Percentiles rank a stretch among this genome's conserved stretches.
These are phyloP conservation scores for Todiramphus saurophagus DNA, from an alignment of 2,113 vertebrate species.

Conservation along the genomic window DNA sequence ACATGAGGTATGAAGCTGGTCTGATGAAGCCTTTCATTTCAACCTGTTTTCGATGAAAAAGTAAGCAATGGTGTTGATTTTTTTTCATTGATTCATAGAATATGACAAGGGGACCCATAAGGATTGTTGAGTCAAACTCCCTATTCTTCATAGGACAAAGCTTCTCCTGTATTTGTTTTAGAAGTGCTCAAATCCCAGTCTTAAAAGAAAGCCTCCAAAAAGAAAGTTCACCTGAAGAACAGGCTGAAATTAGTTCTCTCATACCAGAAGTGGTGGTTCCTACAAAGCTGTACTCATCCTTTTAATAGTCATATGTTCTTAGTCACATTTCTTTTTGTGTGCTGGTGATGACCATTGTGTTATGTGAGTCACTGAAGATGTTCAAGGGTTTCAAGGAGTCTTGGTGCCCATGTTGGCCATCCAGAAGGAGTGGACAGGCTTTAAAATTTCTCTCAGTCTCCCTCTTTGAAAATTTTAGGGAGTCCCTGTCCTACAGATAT, in stretches of 20 bases:
- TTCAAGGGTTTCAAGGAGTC: not conserved
- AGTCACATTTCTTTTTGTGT: not conserved
- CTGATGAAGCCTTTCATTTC: not conserved
- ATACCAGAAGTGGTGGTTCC: not conserved
- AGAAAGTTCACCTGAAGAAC: not conserved
- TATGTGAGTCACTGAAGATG: not conserved
- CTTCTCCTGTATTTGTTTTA: not conserved
- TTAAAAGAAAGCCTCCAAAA: not conserved
- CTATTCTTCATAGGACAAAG: not conserved
- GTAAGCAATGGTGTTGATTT: not conserved
- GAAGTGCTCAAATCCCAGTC: not conserved
- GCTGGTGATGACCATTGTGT: not conserved
- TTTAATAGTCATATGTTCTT: not conserved
- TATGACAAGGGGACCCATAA: not conserved
- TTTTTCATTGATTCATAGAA: not conserved
- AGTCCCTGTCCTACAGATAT: not conserved
- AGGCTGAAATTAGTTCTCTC: not conserved
- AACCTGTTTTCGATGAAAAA: not conserved
- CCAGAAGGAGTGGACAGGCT: not conserved
- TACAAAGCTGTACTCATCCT: not conserved
- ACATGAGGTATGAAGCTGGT: not conserved
- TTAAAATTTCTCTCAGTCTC: not conserved
- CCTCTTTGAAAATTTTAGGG: not conserved
- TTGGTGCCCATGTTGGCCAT: not conserved
- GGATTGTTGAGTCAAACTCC: fast-evolving